Percentiles rank a stretch among this genome's conserved stretches.
phyloP scores from a whole-genome alignment of 2,888 invertebrate species.

The Drosophila heteroneura region DNA sequence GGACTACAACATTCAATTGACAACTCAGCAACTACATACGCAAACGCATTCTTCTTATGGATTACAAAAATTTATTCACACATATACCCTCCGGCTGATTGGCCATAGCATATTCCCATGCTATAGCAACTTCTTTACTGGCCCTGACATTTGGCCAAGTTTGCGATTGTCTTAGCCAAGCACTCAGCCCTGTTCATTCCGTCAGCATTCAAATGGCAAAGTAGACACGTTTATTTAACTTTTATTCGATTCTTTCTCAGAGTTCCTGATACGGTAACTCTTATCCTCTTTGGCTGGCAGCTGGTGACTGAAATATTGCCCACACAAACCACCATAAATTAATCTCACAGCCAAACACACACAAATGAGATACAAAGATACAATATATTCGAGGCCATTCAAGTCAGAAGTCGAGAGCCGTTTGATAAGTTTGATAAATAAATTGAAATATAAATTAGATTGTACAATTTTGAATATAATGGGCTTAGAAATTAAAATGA shows the following conservation, averaged over 20 bases:
- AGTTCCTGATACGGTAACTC: conserved; percentile 5
- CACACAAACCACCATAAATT: conserved; percentile 38
- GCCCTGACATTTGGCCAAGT: conserved; percentile 25
- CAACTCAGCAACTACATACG: neutral
- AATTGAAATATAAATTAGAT: neutral
- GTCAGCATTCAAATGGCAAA: conserved; percentile 37
- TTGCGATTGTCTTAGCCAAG: conserved; percentile 38
- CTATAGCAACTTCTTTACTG: conserved; percentile 9
- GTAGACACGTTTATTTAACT: conserved; percentile 52
- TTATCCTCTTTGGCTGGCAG: conserved; percentile 31
- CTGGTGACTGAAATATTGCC: conserved; percentile 7
- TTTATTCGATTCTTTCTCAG: conserved; percentile 28
- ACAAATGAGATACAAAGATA: conserved; percentile 22
- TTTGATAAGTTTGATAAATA: neutral
- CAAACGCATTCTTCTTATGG: neutral
- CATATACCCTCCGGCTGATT: neutral
- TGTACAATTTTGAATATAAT: neutral
- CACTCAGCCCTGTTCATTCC: neutral
- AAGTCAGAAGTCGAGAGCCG: conserved; percentile 25
- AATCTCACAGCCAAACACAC: conserved; percentile 28
- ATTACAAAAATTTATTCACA: neutral
- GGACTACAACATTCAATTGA: neutral
- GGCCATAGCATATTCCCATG: neutral
- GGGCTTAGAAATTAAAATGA: neutral
- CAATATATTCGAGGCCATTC: conserved; percentile 14